Evolutionary conservation across 2,113 vertebrate species (phyloP).

Genomic region (Azemiops feae): DNA sequence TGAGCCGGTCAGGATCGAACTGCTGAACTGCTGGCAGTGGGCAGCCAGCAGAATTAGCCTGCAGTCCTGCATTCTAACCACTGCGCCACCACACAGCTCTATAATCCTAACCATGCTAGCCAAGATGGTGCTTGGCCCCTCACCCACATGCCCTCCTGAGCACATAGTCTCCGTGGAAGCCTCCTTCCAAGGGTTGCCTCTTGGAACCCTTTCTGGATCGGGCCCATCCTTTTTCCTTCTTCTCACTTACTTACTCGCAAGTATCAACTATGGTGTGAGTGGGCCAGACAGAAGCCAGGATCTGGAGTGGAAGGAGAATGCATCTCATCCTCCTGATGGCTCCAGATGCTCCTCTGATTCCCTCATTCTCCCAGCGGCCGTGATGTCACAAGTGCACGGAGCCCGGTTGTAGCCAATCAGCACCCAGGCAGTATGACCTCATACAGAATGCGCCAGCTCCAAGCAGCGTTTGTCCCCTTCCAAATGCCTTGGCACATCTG

Average conservation of each 20-base stretch:
- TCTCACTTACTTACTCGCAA: constrained; percentile 22
- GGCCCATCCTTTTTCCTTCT: neutral
- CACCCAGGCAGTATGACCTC: constrained; percentile 8
- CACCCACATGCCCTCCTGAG: neutral
- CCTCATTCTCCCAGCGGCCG: neutral
- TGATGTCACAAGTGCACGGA: neutral
- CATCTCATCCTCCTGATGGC: constrained; percentile 18
- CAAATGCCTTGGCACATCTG: neutral
- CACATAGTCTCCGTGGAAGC: neutral
- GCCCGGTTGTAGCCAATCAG: neutral
- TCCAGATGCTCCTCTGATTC: neutral
- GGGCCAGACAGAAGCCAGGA: constrained; percentile 2
- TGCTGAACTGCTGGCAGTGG: neutral
- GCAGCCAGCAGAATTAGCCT: neutral
- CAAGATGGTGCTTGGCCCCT: neutral
- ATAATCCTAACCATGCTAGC: neutral
- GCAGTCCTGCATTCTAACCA: neutral
- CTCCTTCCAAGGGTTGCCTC: too few species aligned
- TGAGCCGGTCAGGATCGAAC: neutral
- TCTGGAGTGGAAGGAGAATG: neutral
- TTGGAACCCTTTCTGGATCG: neutral
- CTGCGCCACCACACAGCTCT: neutral
- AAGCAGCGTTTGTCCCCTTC: neutral
- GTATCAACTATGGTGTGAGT: constrained; percentile 2
- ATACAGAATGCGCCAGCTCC: neutral